phyloP scores from a whole-genome alignment of 2,113 vertebrate species.

The Lynx canadensis region DNA sequence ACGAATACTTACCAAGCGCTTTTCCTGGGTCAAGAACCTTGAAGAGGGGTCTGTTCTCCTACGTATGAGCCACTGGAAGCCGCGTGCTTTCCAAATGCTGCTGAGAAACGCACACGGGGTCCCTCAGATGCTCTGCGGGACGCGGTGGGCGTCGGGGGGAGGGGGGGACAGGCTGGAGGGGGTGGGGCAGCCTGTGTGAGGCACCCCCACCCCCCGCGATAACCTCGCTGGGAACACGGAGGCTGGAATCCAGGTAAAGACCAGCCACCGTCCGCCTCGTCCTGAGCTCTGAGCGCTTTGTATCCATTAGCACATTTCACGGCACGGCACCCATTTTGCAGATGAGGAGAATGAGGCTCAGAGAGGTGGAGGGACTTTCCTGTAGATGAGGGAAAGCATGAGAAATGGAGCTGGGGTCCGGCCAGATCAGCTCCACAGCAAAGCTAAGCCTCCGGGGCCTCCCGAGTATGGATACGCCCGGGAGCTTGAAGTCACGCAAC shows the following conservation, averaged over 20 bases:
- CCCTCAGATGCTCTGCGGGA: not conserved
- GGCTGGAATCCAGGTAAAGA: accelerated
- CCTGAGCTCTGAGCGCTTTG: not conserved
- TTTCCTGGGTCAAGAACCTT: not conserved
- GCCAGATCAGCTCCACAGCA: accelerated
- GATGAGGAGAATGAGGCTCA: not conserved
- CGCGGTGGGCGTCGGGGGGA: not conserved
- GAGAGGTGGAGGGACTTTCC: not conserved
- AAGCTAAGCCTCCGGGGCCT: not conserved
- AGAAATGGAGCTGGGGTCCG: accelerated
- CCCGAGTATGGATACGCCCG: not conserved
- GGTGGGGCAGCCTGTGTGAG: accelerated
- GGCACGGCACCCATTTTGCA: not conserved
- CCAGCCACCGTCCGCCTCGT: accelerated
- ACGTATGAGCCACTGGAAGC: accelerated
- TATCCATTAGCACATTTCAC: accelerated
- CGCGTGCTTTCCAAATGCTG: not conserved
- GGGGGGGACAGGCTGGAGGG: too few species aligned
- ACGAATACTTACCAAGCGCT: not conserved
- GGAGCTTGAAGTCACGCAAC: not conserved
- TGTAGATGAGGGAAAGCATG: accelerated
- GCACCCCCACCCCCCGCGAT: accelerated
- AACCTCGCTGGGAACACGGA: not conserved
- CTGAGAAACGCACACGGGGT: not conserved
- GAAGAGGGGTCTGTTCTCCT: not conserved